A percentile compares a stretch with the other conserved stretches of the same genome.
phyloP scores from a whole-genome alignment of 2,797 vertebrate species.

The Gadopsis marmoratus region DNA sequence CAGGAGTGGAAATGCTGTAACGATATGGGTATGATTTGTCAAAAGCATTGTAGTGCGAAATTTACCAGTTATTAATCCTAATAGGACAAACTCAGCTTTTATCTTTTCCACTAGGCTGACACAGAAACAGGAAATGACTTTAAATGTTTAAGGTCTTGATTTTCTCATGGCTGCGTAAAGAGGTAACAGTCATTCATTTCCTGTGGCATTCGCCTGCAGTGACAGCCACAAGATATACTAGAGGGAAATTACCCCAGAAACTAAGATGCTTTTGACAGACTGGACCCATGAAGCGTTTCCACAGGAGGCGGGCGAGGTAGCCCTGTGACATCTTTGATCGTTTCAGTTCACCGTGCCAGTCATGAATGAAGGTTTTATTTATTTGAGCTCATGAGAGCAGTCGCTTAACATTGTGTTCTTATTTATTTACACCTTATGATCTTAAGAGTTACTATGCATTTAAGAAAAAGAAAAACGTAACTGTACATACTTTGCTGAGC shows the following conservation, averaged over 20 bases:
- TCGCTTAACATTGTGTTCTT: slow-evolving; percentile 73
- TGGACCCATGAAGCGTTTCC: slow-evolving; percentile 24
- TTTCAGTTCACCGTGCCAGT: slow-evolving; percentile 43
- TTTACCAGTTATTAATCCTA: not conserved
- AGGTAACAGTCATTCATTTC: not conserved
- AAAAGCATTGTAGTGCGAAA: slow-evolving; percentile 23
- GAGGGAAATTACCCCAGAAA: slow-evolving; percentile 15
- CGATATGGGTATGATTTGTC: slow-evolving; percentile 20
- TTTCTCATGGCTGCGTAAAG: slow-evolving; percentile 4
- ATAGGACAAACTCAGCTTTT: not conserved
- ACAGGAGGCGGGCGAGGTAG: not conserved
- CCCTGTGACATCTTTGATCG: slow-evolving; percentile 16
- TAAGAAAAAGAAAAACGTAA: slow-evolving; percentile 57
- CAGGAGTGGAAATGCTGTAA: slow-evolving; percentile 29
- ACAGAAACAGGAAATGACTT: slow-evolving; percentile 17
- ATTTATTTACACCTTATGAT: slow-evolving; percentile 83
- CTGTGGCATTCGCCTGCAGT: not conserved
- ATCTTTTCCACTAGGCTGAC: slow-evolving; percentile 1
- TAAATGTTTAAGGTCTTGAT: slow-evolving; percentile 18
- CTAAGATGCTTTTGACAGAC: slow-evolving; percentile 46
- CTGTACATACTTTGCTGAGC: slow-evolving; percentile 75
- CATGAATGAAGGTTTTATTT: slow-evolving; percentile 76
- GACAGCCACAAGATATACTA: slow-evolving; percentile 8
- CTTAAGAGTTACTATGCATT: slow-evolving; percentile 86
- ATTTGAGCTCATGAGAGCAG: slow-evolving; percentile 81